Base-by-base conservation (phyloP, 1,140 invertebrate genomes). In the Armadillidium nasatum region DNA sequence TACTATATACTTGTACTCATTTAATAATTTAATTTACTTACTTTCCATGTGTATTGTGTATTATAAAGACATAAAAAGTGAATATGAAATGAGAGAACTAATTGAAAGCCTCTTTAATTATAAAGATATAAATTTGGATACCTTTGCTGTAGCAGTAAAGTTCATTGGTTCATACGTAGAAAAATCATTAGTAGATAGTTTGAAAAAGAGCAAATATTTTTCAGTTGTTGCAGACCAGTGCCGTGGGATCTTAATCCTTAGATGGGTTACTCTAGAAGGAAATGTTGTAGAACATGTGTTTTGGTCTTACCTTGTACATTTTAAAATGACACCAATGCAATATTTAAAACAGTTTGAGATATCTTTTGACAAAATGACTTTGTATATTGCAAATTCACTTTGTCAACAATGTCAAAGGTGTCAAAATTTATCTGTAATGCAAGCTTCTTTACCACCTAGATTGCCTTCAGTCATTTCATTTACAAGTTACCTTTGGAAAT, bases 121-220 rank as follows among this genome's bases (percentile, higher is more conserved):
- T 60, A 15, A 13, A 60, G 2, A 2, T 15, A 15, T 60, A 19
- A 60, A 60, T 4, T 15, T 15, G 19, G 50, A 60, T 15, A 19
- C 11, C 7, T 60, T 60, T 60, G 19, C 19, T 15, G 19, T 7
- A 19, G 19, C 50, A 15, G 19, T 60, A 7, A 60, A 60, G 7
- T 15, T 15, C 50, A 60, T 60, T 15, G 50, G 50, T 7, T 13
- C 19, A 7, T 7, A 15, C 7, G 7, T 60, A 60, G 50, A 60
- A 60, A 60, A 60, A 15, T 60, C 50, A 15, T 13, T 60, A 19
- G 50, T 60, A 60, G 50, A 60, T 3, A 15, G 11, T 60, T 60
- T 60, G 19, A 60, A 60, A 60, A 19, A 60, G 50, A 60, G 50
- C 7, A 60, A 60, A 60, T 60, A 60, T 60, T 60, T 60, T 60